Base-by-base conservation (phyloP, 2,888 invertebrate species). In the Acrocera orbiculus region DNA sequence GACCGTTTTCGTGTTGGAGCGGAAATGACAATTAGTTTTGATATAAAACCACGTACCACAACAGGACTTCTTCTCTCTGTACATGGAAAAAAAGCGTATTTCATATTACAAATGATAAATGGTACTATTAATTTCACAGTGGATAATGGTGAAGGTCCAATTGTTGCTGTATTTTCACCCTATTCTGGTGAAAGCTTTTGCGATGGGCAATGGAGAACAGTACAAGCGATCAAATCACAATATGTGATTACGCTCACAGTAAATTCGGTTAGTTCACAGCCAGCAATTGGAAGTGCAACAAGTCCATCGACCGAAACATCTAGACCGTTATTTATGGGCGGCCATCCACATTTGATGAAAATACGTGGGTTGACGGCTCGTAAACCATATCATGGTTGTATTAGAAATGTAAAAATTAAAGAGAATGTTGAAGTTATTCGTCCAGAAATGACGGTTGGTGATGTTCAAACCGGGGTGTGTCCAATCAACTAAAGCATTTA, bases 121-220 rank as follows among this genome's bases (percentile, higher is more conserved):
- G 92, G 93, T 40, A 72, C 76, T 36, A 70, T 96, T 15, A 72
- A 74, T 38, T 77, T 89, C 46, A 74, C 76, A 1, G 86, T 60
- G 5, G 83, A 86, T 44, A 82, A 83, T 46, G 77, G 72, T 47
- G 73, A 70, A 43, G 89, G 87, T 7, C 72, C 76, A 2, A 76
- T 85, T 46, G 41, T 46, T 5, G 76, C 86, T 3, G 70, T 68
- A 15, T 86, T 75, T 54, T 68, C 67, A 32, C 64, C 75, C 1
- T 71, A 73, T 20, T 64, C 69, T 28, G 67, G 70, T 31, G 68
- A 70, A 38, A 72, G 76, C 46, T 69, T 93, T 40, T 98, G 96
- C 53, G 90, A 98, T 58, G 95, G 96, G 30, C 68, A 82, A 35
- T 98, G 95, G 95, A 93, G 96, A 52, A 76, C 69, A 36, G 82